A percentile compares a stretch with the other conserved stretches of the same genome.
Evolutionary conservation across 1,140 invertebrate species (phyloP).

Genomic region (Anadara kagoshimensis): DNA sequence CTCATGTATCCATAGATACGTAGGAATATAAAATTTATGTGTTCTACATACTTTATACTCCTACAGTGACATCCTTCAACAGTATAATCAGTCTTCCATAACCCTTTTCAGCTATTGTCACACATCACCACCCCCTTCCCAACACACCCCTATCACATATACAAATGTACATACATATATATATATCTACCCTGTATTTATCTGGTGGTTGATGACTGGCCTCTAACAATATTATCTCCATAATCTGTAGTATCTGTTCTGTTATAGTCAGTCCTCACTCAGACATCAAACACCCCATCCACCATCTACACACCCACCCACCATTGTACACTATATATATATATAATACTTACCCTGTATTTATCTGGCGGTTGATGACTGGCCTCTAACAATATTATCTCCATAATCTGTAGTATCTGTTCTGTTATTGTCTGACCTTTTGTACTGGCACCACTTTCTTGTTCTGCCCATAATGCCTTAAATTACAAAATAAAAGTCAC

Average conservation of each 20-base stretch:
- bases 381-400: constrained; percentile 91
- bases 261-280: constrained; percentile 78
- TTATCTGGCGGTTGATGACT: constrained; percentile 79
- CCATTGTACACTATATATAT: too few relatives aligned
- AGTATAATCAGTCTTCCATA: too few relatives aligned
- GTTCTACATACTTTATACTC: too few relatives aligned
- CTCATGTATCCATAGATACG: too few relatives aligned
- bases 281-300: neutral
- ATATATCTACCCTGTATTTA: constrained; percentile 69
- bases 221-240: constrained; percentile 93
- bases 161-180: too few relatives aligned
- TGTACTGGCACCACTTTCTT: constrained; percentile 74
- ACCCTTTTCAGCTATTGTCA: too few relatives aligned
- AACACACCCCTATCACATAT: neutral
- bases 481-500: neutral
- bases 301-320: neutral
- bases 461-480: constrained; percentile 70
- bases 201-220: constrained; percentile 82
- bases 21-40: too few relatives aligned
- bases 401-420: constrained; percentile 87
- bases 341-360: constrained; percentile 71
- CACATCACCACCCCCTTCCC: neutral
- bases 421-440: constrained; percentile 81
- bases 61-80: too few relatives aligned
- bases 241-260: constrained; percentile 84